Base-by-base conservation (phyloP, 2,113 vertebrate species). In the Thinocorus orbignyianus region DNA sequence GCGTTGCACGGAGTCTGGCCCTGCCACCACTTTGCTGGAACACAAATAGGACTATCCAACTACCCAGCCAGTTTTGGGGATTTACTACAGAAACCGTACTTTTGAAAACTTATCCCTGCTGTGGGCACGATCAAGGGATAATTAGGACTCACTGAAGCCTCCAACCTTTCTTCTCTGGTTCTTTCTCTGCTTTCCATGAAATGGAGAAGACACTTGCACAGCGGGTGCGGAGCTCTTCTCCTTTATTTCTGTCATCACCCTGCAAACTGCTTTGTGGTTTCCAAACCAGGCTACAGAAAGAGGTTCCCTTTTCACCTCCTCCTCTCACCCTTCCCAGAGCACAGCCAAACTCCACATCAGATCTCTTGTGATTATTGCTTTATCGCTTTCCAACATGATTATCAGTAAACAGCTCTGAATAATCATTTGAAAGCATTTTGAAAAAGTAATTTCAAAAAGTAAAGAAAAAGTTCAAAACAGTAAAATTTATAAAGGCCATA, bases 1-100 rank as follows among this genome's bases (percentile, higher is more conserved):
- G 55, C 8, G 18, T 3, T 0, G 19, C 8, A 17, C 3, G 0
- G 30, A 58, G 18, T 2, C 31, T 19, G 61, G 66, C 33, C 76
- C 28, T 33, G 2, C 5, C 2, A 0, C 52, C 20, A 0, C 48
- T 46, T 35, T n/a, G 31, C 76, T 7, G 44, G 58, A 66, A 6
- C 11, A 26, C 14, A 33, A 62, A 4, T 4, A n/a, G 52, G 35
- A 4, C 16, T 8, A 12, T 31, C 0, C 2, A 44, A 5, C 3
- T 33, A 0, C 44, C 1, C 31, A 78, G 92, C 60, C 65, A 16
- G 14, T 48, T 12, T 18, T 4, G 33, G 5, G 54, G 13, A 14
- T 65, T 35, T 44, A 19, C 69, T 35, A 13, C 87, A 81, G 72
- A 30, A 76, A 23, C 9, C 0, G 1, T 12, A 0, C 51, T 62